phyloP scores from a whole-genome alignment of 2,797 vertebrate species.

The Coendou prehensilis region DNA sequence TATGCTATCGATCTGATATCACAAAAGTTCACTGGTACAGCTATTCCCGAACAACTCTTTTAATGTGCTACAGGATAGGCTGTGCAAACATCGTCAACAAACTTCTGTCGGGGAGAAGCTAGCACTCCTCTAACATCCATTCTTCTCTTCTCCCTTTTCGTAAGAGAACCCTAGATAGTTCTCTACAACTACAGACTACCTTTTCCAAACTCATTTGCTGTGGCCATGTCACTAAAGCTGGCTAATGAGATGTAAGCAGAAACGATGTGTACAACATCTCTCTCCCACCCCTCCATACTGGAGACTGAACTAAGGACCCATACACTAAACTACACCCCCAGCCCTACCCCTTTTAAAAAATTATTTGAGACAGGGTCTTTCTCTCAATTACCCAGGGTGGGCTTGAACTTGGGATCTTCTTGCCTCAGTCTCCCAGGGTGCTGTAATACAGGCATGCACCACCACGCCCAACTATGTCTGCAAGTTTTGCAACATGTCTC shows the following conservation, averaged over 20 bases:
- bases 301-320: not conserved
- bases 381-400: not conserved
- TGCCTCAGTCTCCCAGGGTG: not conserved
- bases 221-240: not conserved
- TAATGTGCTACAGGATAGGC: not conserved
- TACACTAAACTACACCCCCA: not conserved
- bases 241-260: not conserved
- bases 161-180: not conserved
- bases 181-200: not conserved
- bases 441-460: not conserved
- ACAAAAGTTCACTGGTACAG: not conserved
- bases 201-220: conserved; percentile 13
- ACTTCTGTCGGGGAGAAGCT: not conserved
- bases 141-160: conserved; percentile 19
- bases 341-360: not conserved
- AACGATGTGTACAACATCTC: not conserved
- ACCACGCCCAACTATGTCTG: not conserved
- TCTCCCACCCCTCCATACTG: not conserved
- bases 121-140: not conserved
- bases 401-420: not conserved
- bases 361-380: not conserved
- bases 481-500: conserved; percentile 32
- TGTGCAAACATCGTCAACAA: conserved; percentile 9
- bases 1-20: not conserved
- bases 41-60: conserved; percentile 39